phyloP scores from a whole-genome alignment of 1,140 invertebrate genomes.

The Microplitis demolitor region DNA sequence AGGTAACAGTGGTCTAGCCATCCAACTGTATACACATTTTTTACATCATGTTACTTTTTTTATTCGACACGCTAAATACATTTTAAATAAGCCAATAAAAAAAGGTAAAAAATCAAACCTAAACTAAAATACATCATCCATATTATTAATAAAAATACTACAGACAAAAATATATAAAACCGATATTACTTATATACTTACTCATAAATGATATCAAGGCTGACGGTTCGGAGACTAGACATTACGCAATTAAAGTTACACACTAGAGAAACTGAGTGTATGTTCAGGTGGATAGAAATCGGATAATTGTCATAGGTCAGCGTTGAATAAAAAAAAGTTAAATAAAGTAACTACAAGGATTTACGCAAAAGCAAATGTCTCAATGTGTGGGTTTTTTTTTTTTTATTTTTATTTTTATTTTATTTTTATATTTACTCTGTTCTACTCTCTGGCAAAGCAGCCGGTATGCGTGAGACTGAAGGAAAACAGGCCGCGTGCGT shows the following conservation, averaged over 20 bases:
- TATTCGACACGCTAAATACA: no score
- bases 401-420: conserved; percentile 7
- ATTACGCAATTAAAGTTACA: not conserved
- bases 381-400: not conserved
- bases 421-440: not conserved
- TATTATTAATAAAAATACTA: no score
- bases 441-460: not conserved
- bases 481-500: conserved; percentile 40
- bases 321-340: conserved; percentile 26
- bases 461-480: conserved; percentile 24
- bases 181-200: no score
- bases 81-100: no score
- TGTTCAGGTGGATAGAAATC: conserved; percentile 1
- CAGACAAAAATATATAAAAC: no score
- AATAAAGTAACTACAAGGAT: not conserved
- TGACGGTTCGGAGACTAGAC: no score
- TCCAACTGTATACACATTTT: not conserved
- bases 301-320: conserved; percentile 49
- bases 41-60: not conserved
- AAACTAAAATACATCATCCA: no score
- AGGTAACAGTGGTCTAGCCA: not conserved
- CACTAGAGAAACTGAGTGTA: no score
- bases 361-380: not conserved
- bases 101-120: no score
- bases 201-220: no score